Conservation (phyloP, 2,113 vertebrate species). For the Ictalurus furcatus region DNA sequence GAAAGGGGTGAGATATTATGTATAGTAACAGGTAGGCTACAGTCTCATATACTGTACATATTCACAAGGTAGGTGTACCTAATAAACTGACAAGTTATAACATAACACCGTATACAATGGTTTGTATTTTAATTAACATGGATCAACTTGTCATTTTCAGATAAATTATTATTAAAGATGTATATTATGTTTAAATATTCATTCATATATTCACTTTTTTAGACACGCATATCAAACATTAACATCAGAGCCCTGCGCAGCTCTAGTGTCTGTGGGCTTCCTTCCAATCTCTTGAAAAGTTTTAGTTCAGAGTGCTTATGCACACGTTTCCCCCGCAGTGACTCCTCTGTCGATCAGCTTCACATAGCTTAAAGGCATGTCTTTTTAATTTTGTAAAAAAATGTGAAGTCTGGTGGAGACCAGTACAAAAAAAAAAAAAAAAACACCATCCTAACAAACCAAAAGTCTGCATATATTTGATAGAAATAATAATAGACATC, state of each 20-base stretch:
- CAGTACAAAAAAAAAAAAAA: not conserved
- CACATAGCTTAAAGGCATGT: not conserved
- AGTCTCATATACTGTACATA: not conserved
- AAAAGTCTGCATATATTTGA: not conserved
- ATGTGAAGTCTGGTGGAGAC: not conserved
- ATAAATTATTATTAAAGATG: not conserved
- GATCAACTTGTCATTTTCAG: not conserved
- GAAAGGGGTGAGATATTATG: not conserved
- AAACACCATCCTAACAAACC: not conserved
- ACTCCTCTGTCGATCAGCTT: not conserved
- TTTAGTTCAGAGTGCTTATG: not conserved
- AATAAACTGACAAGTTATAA: not conserved
- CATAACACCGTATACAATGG: not conserved
- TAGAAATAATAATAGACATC: slow-evolving; percentile 1
- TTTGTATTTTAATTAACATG: not conserved
- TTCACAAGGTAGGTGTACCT: not conserved
- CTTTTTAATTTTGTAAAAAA: not conserved
- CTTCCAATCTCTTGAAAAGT: not conserved
- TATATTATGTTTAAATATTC: not conserved
- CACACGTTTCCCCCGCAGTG: not conserved
- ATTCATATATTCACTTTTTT: not conserved
- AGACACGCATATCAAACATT: not conserved
- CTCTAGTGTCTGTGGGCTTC: not conserved
- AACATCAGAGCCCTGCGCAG: not conserved
- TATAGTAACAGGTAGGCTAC: not conserved